Percentiles rank a stretch among this genome's conserved stretches.
Evolutionary conservation across 2,113 vertebrate species (phyloP).

Genomic region (Andinoacara biseriatus): DNA sequence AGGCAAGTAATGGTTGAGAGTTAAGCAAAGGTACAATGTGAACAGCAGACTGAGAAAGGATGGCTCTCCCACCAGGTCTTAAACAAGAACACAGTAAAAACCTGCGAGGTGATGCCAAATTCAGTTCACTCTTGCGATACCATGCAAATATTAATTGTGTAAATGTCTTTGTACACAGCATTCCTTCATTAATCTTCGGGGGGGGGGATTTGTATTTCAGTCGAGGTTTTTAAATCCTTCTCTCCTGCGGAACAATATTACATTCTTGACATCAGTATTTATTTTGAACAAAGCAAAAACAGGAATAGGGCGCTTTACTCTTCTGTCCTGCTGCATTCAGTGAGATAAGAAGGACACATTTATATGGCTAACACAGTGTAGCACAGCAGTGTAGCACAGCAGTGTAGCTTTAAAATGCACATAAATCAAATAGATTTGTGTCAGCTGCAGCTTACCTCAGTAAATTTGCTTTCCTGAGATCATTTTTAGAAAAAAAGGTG

Average conservation of each 20-base stretch:
- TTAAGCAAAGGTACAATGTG: neutral
- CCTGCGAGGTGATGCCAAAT: neutral
- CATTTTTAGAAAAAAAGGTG: neutral
- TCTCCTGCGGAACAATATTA: neutral
- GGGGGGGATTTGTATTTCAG: neutral
- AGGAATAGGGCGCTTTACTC: neutral
- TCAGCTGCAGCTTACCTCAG: neutral
- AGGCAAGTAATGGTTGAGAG: neutral
- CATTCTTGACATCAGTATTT: neutral
- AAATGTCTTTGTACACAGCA: neutral
- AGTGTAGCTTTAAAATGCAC: neutral
- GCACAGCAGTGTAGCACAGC: neutral
- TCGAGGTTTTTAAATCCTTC: neutral
- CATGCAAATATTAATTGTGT: neutral
- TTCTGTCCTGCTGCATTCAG: neutral
- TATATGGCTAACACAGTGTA: neutral
- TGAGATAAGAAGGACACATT: rapidly evolving
- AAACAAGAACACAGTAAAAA: neutral
- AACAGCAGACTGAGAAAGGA: neutral
- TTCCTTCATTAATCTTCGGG: neutral
- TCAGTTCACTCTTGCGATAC: neutral
- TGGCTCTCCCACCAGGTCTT: neutral
- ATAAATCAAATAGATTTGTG: neutral
- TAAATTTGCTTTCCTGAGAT: neutral
- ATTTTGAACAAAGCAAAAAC: neutral